Conservation (phyloP, 1,140 invertebrate genomes). For the Drosophila varians region DNA sequence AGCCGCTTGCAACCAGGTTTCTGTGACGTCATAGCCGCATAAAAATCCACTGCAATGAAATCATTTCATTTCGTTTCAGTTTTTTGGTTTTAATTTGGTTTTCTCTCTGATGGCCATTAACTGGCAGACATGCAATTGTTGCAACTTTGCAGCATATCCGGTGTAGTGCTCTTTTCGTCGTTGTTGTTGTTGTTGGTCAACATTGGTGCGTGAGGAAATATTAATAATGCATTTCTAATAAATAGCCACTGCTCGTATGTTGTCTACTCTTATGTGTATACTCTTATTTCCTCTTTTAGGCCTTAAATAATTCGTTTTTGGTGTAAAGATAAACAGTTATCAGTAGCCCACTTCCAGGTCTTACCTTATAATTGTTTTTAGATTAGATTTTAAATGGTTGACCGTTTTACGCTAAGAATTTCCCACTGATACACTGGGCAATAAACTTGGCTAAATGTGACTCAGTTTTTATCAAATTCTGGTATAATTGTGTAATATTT, state of each 20-base stretch:
- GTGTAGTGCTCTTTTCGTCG: constrained; percentile 21
- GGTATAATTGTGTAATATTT: background rate
- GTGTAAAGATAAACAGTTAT: constrained; percentile 4
- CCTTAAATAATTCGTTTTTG: background rate
- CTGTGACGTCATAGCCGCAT: constrained; percentile 55
- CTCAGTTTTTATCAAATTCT: background rate
- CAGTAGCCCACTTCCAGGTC: background rate
- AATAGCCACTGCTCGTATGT: constrained; percentile 20
- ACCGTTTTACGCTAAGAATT: constrained; percentile 5
- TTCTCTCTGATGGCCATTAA: constrained; percentile 64
- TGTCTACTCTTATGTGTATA: constrained; percentile 10
- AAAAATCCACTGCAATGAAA: constrained; percentile 54
- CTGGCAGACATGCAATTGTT: constrained; percentile 63
- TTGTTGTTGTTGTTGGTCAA: constrained; percentile 11
- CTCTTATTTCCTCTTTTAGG: background rate
- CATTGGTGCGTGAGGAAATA: constrained; percentile 60
- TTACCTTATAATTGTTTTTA: constrained; percentile 23
- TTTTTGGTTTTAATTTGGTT: constrained; percentile 62
- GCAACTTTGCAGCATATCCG: constrained; percentile 42
- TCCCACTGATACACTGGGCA: background rate
- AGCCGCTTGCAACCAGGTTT: constrained; percentile 10
- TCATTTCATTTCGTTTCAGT: constrained; percentile 63
- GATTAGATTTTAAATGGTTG: constrained; percentile 13
- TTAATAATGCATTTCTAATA: constrained; percentile 75
- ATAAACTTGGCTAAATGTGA: background rate